Percentiles rank a stretch among this genome's conserved stretches.
Evolutionary conservation across 1,140 invertebrate species (phyloP).

Genomic region (Anagrus nilaparvatae): DNA sequence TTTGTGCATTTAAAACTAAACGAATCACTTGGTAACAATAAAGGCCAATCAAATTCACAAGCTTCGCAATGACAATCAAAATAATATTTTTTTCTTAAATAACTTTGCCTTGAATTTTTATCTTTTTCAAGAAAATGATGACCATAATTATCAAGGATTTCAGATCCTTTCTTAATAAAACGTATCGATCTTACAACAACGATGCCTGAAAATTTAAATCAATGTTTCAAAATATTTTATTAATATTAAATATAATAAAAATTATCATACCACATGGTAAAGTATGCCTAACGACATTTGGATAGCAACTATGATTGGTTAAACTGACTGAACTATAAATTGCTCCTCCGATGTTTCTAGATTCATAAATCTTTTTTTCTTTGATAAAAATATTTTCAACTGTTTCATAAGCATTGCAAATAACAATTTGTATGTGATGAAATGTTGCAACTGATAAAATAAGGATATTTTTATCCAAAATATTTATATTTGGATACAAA

Average conservation of each 20-base stretch:
- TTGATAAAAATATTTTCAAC: conserved; percentile 41
- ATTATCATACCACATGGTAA: conserved; percentile 30
- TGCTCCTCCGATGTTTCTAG: conserved; percentile 46
- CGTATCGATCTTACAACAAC: conserved; percentile 43
- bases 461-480: conserved; percentile 18
- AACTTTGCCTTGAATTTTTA: conserved; percentile 31
- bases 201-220: conserved; percentile 27
- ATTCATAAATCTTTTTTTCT: conserved; percentile 28
- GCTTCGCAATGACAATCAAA: conserved; percentile 48
- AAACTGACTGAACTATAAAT: conserved; percentile 53
- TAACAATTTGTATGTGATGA: conserved; percentile 47
- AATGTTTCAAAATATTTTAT: conserved; percentile 2
- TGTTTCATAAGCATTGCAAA: conserved; percentile 57
- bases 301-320: conserved; percentile 52
- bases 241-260: background rate
- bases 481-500: conserved; percentile 10
- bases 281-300: conserved; percentile 47
- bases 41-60: conserved; percentile 44
- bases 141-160: conserved; percentile 54
- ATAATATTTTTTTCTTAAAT: conserved; percentile 46
- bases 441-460: conserved; percentile 40
- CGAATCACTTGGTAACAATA: conserved; percentile 16
- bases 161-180: conserved; percentile 40
- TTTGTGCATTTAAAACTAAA: conserved; percentile 23
- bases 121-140: conserved; percentile 42